Evolutionary conservation across 2,888 invertebrate genomes (phyloP).

Genomic region (Eupithecia exiguata): DNA sequence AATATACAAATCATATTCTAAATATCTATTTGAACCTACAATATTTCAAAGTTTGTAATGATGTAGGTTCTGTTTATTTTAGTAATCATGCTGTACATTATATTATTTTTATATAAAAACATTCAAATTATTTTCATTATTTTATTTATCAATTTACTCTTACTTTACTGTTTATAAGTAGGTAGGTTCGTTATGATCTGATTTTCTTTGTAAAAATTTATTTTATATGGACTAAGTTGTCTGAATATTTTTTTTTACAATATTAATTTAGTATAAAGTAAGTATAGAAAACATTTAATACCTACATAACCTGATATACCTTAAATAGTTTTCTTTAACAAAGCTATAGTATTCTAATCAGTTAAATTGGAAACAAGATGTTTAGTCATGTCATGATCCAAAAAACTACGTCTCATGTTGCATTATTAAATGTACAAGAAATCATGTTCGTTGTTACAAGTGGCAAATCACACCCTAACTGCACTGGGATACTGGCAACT

Average conservation of each 20-base stretch:
- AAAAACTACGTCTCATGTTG: slow-evolving; percentile 55
- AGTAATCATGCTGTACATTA: slow-evolving; percentile 6
- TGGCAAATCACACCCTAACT: slow-evolving; percentile 42
- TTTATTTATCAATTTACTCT: slow-evolving; percentile 26
- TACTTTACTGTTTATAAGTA: not conserved
- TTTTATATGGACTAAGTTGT: slow-evolving; percentile 19
- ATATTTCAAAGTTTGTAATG: not conserved
- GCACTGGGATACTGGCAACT: slow-evolving; percentile 62
- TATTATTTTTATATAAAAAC: not conserved
- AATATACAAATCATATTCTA: not conserved
- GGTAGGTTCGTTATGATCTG: not conserved
- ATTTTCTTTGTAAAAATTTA: not conserved
- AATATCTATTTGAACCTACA: slow-evolving; percentile 9
- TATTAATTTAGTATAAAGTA: not conserved
- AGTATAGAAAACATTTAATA: not conserved
- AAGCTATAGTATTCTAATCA: slow-evolving; percentile 62
- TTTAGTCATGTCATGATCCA: slow-evolving; percentile 58
- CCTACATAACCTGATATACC: slow-evolving; percentile 4
- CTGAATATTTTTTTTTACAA: not conserved
- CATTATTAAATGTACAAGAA: slow-evolving; percentile 67
- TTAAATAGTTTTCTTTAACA: not conserved
- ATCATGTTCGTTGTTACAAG: slow-evolving; percentile 54
- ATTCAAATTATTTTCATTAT: slow-evolving; percentile 7
- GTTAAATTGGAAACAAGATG: slow-evolving; percentile 62
- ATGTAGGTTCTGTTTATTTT: not conserved